Base-by-base conservation (phyloP, 2,888 invertebrate genomes). In the Prosapia bicincta region DNA sequence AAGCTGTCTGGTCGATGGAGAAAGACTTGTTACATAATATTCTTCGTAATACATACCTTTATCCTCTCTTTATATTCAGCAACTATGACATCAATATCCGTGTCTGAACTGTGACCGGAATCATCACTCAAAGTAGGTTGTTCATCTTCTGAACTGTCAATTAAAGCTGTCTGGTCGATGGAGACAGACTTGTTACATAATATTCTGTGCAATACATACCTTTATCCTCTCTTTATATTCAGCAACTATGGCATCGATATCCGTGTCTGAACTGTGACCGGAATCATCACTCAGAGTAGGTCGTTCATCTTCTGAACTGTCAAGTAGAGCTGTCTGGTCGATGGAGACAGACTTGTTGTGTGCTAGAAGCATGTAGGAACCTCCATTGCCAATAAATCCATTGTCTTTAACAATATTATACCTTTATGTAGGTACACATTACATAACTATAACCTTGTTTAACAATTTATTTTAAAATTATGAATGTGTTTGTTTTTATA, bases 191-290 rank as follows among this genome's bases (percentile, higher is more conserved):
- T n/a, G n/a, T 65, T 65, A 7, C 65, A 23, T 13, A 5, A 65
- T 65, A 3, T 65, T 7, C 65, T 65, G 6, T 6, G 10, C 10
- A 13, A 1, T 69, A 26, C 70, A 38, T 7, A 71, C 71, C 71
- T 71, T 65, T n/a, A 26, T 26, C 15, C 43, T 54, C 26, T 54
- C 71, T 13, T 54, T 54, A 26, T 54, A 71, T 54, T 71, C 71
- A 5, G 71, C 71, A 15, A 71, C 71, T 13, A 54, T 54, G 10
- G 71, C 71, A 54, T 71, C 71, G 1, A 71, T 54, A 38, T 71
- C 71, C 1, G 71, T 71, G 23, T 71, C 71, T 20, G 54, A 54
- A 26, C 71, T 71, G 23, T 71, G 54, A 13, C 71, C n/a, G 10
- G 54, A 54, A 26, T 71, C 71, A 15, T 71, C 71, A 13, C 71